Conservation (phyloP, 2,888 invertebrate species). For the Clivina fossor region DNA sequence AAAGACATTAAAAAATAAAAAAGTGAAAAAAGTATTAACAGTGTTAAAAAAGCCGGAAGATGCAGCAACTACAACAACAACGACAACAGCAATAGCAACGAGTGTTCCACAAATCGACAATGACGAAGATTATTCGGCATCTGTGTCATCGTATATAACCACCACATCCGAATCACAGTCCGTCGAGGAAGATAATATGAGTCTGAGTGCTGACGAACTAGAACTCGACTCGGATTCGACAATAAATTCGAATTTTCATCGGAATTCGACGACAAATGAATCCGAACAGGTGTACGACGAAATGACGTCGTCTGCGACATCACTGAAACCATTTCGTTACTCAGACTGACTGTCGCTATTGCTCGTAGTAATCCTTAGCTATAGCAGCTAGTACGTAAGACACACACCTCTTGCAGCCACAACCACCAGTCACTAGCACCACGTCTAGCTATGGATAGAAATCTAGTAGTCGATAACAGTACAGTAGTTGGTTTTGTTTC, state of each 20-base stretch:
- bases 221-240: too few species aligned
- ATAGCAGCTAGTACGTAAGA: background rate
- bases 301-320: background rate
- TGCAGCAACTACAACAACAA: background rate
- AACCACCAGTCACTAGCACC: background rate
- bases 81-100: slow-evolving; percentile 3
- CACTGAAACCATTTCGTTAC: slow-evolving; percentile 1
- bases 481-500: slow-evolving; percentile 1
- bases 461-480: background rate
- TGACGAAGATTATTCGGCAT: too few species aligned
- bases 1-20: slow-evolving; percentile 55
- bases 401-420: background rate
- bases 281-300: slow-evolving; percentile 22
- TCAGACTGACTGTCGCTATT: slow-evolving; percentile 10
- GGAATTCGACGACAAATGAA: too few species aligned
- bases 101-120: too few species aligned
- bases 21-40: slow-evolving; percentile 55
- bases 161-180: too few species aligned
- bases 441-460: background rate
- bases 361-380: background rate
- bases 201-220: too few species aligned
- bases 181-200: too few species aligned
- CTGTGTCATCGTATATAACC: too few species aligned
- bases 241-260: too few species aligned
- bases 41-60: slow-evolving; percentile 53